Percentiles rank a stretch among this genome's conserved stretches.
Conservation (phyloP, 1,140 invertebrate species). For the Tribolium castaneum region DNA sequence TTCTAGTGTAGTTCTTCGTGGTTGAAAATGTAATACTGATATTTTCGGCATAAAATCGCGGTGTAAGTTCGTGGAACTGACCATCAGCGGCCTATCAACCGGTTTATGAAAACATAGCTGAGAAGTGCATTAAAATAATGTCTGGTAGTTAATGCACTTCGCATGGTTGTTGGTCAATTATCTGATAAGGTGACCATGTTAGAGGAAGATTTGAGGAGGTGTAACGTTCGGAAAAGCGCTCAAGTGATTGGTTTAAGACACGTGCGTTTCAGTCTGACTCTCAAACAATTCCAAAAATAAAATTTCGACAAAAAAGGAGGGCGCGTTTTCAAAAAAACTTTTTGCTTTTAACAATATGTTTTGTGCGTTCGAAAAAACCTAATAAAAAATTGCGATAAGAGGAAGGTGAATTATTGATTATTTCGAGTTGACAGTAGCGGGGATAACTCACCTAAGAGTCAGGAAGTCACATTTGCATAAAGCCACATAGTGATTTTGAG, state of each 20-base stretch:
- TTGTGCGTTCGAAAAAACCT: background rate
- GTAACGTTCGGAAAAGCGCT: background rate
- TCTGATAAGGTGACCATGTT: background rate
- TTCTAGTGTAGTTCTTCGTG: background rate
- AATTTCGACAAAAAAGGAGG: background rate
- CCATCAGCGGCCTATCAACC: background rate
- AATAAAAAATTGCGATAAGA: conserved; percentile 23
- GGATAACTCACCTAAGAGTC: conserved; percentile 14
- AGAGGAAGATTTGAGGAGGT: conserved; percentile 3
- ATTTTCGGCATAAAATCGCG: background rate
- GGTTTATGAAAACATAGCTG: conserved; percentile 22
- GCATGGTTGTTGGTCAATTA: background rate
- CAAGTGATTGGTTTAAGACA: conserved; percentile 36
- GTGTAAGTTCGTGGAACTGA: background rate
- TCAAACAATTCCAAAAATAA: conserved; percentile 18
- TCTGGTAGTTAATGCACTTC: background rate
- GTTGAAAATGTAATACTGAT: background rate
- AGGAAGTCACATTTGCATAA: background rate
- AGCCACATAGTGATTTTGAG: background rate
- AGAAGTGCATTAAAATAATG: background rate
- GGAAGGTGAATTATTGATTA: conserved; percentile 22
- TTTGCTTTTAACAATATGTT: background rate
- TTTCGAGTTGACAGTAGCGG: background rate
- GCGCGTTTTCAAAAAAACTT: background rate
- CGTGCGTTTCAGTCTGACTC: conserved; percentile 18